Percentiles rank a stretch among this genome's conserved stretches.
These are phyloP conservation scores for Ceraclea dissimilis DNA, from an alignment of 2,888 invertebrate species.

Conservation along the genomic window DNA sequence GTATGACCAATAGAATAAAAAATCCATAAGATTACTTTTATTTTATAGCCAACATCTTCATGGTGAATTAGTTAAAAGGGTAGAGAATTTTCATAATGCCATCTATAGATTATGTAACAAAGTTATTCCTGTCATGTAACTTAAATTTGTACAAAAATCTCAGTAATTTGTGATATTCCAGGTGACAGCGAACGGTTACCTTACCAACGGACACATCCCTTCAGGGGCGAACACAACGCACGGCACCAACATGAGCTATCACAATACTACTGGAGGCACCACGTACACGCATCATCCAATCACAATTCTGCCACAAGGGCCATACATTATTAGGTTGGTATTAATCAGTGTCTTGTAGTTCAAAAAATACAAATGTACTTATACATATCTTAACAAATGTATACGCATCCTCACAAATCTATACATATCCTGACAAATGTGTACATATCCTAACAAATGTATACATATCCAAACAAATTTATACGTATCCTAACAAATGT, in stretches of 20 bases:
- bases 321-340: slow-evolving; percentile 47
- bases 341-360: background rate
- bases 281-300: slow-evolving; percentile 35
- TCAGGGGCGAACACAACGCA: slow-evolving; percentile 36
- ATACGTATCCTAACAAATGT: no score
- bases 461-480: no score
- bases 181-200: slow-evolving; percentile 35
- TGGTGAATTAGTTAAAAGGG: no score
- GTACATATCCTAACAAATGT: no score
- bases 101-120: no score
- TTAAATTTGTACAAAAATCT: no score
- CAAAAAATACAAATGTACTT: background rate
- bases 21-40: no score
- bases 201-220: slow-evolving; percentile 38
- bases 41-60: no score
- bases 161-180: no score
- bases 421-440: background rate
- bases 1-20: no score
- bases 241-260: slow-evolving; percentile 40
- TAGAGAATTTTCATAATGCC: no score
- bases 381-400: background rate
- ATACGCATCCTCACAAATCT: background rate
- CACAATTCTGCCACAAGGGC: slow-evolving; percentile 46
- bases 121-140: no score
- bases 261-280: slow-evolving; percentile 29